Percentiles rank a stretch among this genome's conserved stretches.
These are phyloP conservation scores for Drosophila watanabei DNA, from an alignment of 1,140 invertebrate genomes.

Conservation along the genomic window DNA sequence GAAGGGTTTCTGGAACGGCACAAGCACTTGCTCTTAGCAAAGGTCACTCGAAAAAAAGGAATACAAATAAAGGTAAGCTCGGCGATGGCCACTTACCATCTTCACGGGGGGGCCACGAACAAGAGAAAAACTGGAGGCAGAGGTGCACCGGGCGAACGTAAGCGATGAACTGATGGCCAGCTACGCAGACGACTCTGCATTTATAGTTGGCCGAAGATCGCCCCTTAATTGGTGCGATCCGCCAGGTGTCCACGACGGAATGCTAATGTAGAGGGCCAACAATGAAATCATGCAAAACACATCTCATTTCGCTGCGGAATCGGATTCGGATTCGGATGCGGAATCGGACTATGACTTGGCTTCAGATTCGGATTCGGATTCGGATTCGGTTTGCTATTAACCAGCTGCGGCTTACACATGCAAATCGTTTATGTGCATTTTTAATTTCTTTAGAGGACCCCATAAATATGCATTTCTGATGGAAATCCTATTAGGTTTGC, in stretches of 20 bases:
- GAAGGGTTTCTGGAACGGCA: conserved; percentile 52
- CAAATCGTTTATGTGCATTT: conserved; percentile 31
- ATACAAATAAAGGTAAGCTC: not conserved
- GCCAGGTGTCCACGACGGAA: conserved; percentile 36
- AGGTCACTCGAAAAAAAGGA: conserved; percentile 22
- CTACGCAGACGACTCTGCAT: conserved; percentile 44
- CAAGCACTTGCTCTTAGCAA: not conserved
- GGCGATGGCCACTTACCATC: conserved; percentile 66
- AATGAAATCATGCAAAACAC: conserved; percentile 77
- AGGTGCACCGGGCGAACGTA: conserved; percentile 70
- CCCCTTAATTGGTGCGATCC: conserved; percentile 46
- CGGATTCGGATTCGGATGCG: not conserved
- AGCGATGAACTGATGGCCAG: conserved; percentile 68
- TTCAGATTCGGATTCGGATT: not conserved
- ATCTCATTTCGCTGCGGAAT: conserved; percentile 43
- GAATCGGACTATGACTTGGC: not conserved
- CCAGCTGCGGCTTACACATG: conserved; percentile 3
- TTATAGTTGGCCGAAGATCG: conserved; percentile 54
- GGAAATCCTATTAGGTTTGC: conserved; percentile 1
- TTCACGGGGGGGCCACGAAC: conserved; percentile 56
- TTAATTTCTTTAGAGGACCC: conserved; percentile 19
- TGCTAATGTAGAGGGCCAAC: conserved; percentile 66
- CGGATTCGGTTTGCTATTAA: conserved; percentile 35
- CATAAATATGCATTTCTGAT: conserved; percentile 1
- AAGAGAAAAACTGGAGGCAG: conserved; percentile 21